Base-by-base conservation (phyloP, 1,140 invertebrate species). In the Tribolium madens region DNA sequence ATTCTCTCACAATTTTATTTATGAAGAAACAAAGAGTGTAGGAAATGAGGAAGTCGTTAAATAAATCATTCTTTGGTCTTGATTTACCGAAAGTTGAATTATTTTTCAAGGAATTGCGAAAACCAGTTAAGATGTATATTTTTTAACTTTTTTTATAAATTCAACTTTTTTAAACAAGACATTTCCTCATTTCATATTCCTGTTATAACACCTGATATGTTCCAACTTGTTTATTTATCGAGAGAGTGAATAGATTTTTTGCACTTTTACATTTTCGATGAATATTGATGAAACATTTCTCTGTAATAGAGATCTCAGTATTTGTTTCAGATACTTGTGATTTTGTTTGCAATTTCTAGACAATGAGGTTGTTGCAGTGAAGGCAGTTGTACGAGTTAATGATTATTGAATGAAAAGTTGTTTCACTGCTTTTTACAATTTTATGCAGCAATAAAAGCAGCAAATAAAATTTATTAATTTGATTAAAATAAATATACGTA, bases 231-330 rank as follows among this genome's bases (percentile, higher is more conserved):
- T 57, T 57, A 26, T 57, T 57, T 57, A 57, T 57, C 17, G 52
- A 57, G 52, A 57, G 52, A 57, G 52, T 26, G 10, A 42, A 42
- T 42, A 4, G 36, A 18, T 18, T 57, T 57, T 57, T 57, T 26
- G 18, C 18, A 57, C 52, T 57, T 57, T 57, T 57, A 57, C 18
- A 57, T 57, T 57, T 57, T 57, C 13, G 52, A 57, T 57, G 14
- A 21, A 21, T 57, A 17, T 57, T 57, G 52, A 57, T 57, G 52
- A 57, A 57, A 17, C 18, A 4, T 26, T 21, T 12, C 15, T 26
- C 18, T 57, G 18, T 17, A 57, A 50, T 50, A 50, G 12, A 15
- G 48, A 17, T 50, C 13, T 50, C 15, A 15, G 13, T 50, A 50
- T 50, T 14, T 12, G 14, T 50, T 50, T 50, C 12, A 50, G 15